Base-by-base conservation (phyloP, 2,113 vertebrate species). In the Carettochelys insculpta region DNA sequence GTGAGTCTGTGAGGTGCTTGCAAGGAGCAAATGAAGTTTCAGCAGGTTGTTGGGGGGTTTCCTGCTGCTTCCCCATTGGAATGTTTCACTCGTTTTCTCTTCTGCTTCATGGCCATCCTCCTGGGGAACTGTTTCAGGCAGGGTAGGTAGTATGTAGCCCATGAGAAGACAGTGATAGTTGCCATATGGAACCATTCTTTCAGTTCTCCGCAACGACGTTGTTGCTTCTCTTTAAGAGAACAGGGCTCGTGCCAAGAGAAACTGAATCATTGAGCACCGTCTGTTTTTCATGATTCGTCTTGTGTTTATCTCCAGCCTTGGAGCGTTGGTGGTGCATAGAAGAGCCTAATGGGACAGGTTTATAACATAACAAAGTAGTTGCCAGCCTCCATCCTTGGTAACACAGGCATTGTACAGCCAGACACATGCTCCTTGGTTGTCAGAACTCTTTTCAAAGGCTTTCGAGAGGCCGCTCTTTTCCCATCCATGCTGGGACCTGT, bases 231-330 rank as follows among this genome's bases (percentile, higher is more conserved):
- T 22, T 9, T 61, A 76, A 52, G 90, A 81, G 80, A 54, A 80
- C 9, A 82, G 82, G 86, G n/a, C 3, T 7, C n/a, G 51, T 80
- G 92, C 86, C 84, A 92, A 89, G 52, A 94, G 77, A 85, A 93
- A 82, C 86, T 9, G 5, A 68, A 73, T 85, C 73, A 94, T 61
- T 87, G 34, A 81, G 22, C 91, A 80, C 87, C 91, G 92, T 90
- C 94, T 58, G 43, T 58, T 89, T 96, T 94, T 77, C 93, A 88
- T 45, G 56, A 77, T 45, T 80, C 73, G 84, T 34, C 53, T 85
- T 53, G 5, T 52, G 8, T 31, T 86, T 7, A 11, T 20, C 78
- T 92, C 73, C 88, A 47, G 43, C 19, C 73, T 77, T 65, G 45
- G 77, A 87, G 86, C 16, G 5, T 79, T 93, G 80, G 71, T 94